These are phyloP conservation scores for Halocynthia aurantium DNA, from an alignment of 23 tunicate genomes.

Conservation along the genomic window DNA sequence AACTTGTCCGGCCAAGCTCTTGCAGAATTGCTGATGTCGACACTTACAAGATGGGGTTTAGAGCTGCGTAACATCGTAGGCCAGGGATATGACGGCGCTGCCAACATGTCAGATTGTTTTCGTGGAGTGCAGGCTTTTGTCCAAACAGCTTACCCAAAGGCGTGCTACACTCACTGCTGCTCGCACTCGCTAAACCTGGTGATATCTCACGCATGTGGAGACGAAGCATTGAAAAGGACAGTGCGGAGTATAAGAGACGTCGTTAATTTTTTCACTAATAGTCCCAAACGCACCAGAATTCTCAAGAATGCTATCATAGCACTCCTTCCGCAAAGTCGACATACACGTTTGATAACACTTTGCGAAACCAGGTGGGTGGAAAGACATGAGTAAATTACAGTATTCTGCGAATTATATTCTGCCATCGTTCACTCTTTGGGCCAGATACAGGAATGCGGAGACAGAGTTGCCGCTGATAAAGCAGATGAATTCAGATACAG, in stretches of 20 bases:
- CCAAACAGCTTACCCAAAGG: not conserved
- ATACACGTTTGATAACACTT: not conserved
- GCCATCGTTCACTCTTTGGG: constrained; percentile 16
- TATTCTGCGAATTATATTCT: constrained; percentile 17
- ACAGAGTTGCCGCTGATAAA: constrained; percentile 6
- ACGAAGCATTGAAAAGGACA: not conserved
- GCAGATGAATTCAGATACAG: constrained; percentile 1
- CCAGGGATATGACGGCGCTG: not conserved
- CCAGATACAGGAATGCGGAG: constrained; percentile 1
- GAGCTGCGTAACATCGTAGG: not conserved
- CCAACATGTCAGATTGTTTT: constrained; percentile 8
- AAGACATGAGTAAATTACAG: constrained; percentile 32
- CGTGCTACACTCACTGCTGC: constrained; percentile 30
- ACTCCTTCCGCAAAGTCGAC: not conserved
- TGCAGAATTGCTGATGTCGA: constrained; percentile 2
- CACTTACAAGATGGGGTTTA: not conserved
- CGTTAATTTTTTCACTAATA: not conserved
- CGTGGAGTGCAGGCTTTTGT: constrained; percentile 16
- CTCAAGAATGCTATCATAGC: constrained; percentile 5
- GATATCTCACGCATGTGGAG: constrained; percentile 1
- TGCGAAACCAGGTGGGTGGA: constrained; percentile 41
- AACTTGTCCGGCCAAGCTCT: not conserved
- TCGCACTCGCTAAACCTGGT: constrained; percentile 46
- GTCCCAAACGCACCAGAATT: not conserved
- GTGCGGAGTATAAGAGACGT: not conserved